These are phyloP conservation scores for Mionectes macconnelli DNA, from an alignment of 2,113 vertebrate genomes.

Conservation along the genomic window DNA sequence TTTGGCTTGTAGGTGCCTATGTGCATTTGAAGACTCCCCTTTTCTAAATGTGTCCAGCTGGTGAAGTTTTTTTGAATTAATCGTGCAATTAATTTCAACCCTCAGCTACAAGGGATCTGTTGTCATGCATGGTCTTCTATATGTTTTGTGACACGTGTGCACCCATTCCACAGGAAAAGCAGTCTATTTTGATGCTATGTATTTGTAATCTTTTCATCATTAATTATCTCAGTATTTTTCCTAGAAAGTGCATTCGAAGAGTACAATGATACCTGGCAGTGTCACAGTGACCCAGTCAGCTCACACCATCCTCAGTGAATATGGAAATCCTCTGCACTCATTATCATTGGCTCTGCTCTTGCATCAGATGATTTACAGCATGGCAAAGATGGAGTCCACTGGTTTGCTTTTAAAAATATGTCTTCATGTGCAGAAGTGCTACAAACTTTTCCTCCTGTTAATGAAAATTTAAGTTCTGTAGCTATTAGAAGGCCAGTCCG, in stretches of 20 bases:
- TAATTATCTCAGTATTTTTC: neutral
- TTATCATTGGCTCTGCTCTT: neutral
- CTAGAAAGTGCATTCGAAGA: neutral
- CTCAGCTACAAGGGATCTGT: neutral
- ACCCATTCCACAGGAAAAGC: neutral
- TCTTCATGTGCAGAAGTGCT: neutral
- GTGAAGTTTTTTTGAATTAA: neutral
- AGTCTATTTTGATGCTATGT: neutral
- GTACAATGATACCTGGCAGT: neutral
- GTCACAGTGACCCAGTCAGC: neutral
- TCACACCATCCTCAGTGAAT: neutral
- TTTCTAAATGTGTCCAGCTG: neutral
- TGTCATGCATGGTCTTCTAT: neutral
- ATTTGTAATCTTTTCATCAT: neutral
- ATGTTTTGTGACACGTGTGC: neutral
- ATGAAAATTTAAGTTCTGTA: neutral
- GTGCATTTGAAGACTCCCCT: neutral
- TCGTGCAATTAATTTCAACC: neutral
- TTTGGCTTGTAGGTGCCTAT: neutral
- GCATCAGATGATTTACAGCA: neutral
- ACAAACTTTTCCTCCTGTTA: neutral
- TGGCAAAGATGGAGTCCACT: rapidly evolving
- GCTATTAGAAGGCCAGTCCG: neutral
- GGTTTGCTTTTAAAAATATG: neutral
- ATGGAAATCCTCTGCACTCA: neutral